Evolutionary conservation across 2,113 vertebrate species (phyloP).

Genomic region (Emydura subglobosa): DNA sequence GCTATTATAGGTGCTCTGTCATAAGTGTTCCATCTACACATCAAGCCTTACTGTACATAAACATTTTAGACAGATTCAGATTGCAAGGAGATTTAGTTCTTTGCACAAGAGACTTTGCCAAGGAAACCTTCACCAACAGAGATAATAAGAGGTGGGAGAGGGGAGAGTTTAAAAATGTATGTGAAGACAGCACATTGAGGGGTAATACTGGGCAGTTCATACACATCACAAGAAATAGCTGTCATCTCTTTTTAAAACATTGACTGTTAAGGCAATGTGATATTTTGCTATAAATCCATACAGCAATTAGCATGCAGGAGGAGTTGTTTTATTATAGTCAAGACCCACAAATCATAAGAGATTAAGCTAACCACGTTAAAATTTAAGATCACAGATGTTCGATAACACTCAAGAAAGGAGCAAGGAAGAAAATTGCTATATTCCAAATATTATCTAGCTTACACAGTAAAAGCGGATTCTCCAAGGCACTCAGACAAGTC

Average conservation of each 20-base stretch:
- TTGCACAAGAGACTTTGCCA: not conserved
- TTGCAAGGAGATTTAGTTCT: not conserved
- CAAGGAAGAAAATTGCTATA: not conserved
- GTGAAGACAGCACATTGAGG: not conserved
- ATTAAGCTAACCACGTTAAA: constrained; percentile 3
- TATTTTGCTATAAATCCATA: constrained; percentile 3
- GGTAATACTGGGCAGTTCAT: not conserved
- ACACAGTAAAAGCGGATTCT: not conserved
- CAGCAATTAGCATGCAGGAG: not conserved
- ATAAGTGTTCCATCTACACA: not conserved
- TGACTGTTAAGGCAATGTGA: not conserved
- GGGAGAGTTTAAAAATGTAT: constrained; percentile 16
- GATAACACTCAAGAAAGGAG: not conserved
- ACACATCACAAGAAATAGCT: not conserved
- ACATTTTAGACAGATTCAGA: too few relatives aligned
- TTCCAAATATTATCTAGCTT: not conserved
- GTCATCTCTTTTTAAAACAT: not conserved
- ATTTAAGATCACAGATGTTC: not conserved
- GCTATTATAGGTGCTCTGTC: too few relatives aligned
- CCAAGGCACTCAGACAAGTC: not conserved
- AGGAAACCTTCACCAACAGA: not conserved
- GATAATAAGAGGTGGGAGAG: too few relatives aligned
- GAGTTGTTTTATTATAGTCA: not conserved
- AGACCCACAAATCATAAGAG: not conserved
- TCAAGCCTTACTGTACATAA: not conserved